Base-by-base conservation (phyloP, 2,888 invertebrate species). In the Schrankia costaestrigalis region DNA sequence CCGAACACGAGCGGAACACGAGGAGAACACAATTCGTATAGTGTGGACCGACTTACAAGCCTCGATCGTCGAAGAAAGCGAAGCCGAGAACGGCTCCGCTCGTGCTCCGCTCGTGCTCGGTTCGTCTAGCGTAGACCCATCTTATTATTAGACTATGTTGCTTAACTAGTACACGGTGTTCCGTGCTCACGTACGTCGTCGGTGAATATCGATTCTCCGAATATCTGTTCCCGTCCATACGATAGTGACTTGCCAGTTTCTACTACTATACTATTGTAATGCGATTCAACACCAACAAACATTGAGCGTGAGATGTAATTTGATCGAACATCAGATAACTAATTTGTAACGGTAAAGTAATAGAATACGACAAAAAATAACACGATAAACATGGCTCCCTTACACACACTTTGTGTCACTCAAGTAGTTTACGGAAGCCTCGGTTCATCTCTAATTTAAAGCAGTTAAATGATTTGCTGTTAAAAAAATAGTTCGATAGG, bases 331-430 rank as follows among this genome's bases (percentile, higher is more conserved):
- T 62, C 53, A 46, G 71, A 77, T 78, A 78, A 68, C 70, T 78
- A 82, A 82, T 79, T 73, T 73, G 69, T 74, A 71, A 75, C 70
- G 73, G 72, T 63, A 46, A 67, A 51, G 63, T 73, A 68, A 72
- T 65, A 56, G 58, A 67, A 62, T 47, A 51, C 41, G 38, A 64
- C 63, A 67, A 71, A 72, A 74, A 73, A 63, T 12, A 23, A 11
- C 52, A 58, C 56, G 30, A 54, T 56, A 67, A 63, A 68, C 55
- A 62, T 46, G 50, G 59, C 41, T 46, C 44, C 48, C 40, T 39
- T 38, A 35, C 49, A 28, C 42, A 42, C 47, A 57, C 50, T 47
- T 40, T 26, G 31, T 41, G 56, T 56, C 60, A 60, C 42, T 17
- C n/a, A n/a, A n/a, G n/a, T n/a, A n/a, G n/a, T n/a, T n/a, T n/a